A percentile compares a stretch with the other conserved stretches of the same genome.
Conservation (phyloP, 2,888 invertebrate species). For the Sminthurides aquaticus region DNA sequence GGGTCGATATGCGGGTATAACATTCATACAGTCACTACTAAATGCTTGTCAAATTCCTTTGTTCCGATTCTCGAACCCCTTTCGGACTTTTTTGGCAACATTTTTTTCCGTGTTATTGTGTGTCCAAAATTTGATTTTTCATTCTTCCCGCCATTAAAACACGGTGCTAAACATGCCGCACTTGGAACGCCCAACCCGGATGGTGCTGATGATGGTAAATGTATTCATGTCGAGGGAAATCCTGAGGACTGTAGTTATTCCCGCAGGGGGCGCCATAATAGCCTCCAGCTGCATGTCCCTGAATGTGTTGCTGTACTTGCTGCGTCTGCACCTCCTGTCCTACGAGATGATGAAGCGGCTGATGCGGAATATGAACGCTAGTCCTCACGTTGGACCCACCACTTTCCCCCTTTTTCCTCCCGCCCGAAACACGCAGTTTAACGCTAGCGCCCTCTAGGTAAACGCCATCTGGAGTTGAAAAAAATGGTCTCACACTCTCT, state of each 20-base stretch:
- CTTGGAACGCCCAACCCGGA: conserved; percentile 3
- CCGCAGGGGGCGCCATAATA: conserved; percentile 1
- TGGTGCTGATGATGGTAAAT: neutral
- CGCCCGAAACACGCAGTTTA: neutral
- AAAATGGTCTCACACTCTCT: conserved; percentile 19
- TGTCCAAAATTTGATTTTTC: too few relatives aligned
- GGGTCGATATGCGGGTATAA: too few relatives aligned
- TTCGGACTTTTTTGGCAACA: too few relatives aligned
- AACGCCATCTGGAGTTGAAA: conserved; percentile 13
- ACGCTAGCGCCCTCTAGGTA: conserved; percentile 10
- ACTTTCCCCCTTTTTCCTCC: neutral
- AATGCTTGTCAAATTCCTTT: too few relatives aligned
- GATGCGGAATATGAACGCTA: neutral
- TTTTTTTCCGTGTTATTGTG: too few relatives aligned
- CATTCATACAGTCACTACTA: too few relatives aligned
- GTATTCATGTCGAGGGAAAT: neutral
- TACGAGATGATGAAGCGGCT: neutral
- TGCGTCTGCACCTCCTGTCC: neutral
- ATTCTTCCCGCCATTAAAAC: too few relatives aligned
- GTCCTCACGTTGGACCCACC: neutral
- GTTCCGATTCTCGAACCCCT: too few relatives aligned
- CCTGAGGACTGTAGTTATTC: neutral
- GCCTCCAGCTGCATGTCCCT: neutral
- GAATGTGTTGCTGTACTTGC: neutral
- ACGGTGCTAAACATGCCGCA: neutral